Evolutionary conservation across 2,113 vertebrate genomes (phyloP).

Genomic region (Ptilorrhoa leucosticta): DNA sequence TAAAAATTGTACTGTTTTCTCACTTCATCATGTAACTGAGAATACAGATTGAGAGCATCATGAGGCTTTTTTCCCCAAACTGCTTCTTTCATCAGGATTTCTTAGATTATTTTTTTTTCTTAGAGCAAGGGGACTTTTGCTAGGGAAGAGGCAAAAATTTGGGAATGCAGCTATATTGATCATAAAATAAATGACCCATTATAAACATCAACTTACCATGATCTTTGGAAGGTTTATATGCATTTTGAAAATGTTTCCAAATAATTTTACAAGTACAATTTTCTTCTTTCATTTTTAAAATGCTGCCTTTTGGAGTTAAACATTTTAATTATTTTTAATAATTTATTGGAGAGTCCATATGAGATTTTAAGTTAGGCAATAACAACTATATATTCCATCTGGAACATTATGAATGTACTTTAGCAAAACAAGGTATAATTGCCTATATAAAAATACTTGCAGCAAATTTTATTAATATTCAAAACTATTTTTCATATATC

Average conservation of each 20-base stretch:
- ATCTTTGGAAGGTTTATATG: not conserved
- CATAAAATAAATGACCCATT: not conserved
- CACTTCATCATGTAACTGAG: not conserved
- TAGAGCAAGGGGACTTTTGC: not conserved
- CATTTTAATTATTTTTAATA: not conserved
- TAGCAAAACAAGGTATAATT: not conserved
- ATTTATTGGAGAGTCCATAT: not conserved
- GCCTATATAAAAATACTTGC: not conserved
- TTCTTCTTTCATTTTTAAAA: not conserved
- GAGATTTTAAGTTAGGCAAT: not conserved
- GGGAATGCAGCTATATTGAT: not conserved
- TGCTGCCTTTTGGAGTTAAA: not conserved
- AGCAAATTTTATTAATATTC: not conserved
- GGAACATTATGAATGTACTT: not conserved
- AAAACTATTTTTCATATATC: not conserved
- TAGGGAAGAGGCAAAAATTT: not conserved
- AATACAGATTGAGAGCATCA: not conserved
- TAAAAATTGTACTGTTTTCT: not conserved
- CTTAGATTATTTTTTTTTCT: not conserved
- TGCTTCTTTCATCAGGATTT: not conserved
- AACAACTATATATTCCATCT: not conserved
- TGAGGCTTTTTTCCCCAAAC: not conserved
- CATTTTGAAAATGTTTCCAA: not conserved
- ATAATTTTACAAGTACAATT: not conserved
- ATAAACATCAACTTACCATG: not conserved